A percentile compares a stretch with the other conserved stretches of the same genome.
Evolutionary conservation across 2,888 invertebrate genomes (phyloP).

Genomic region (Tanaodytes sp.): DNA sequence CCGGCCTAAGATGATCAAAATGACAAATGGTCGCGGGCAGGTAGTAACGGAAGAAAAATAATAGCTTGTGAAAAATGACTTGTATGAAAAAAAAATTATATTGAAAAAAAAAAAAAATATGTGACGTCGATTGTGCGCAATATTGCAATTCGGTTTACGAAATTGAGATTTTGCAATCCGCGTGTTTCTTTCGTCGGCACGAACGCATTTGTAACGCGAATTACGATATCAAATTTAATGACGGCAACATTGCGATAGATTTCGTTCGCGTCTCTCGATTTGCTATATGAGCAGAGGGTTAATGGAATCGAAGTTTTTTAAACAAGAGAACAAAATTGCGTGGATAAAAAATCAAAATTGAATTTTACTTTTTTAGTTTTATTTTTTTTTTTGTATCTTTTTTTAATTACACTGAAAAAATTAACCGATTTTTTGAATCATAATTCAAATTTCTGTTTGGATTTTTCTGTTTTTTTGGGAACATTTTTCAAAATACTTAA

Average conservation of each 20-base stretch:
- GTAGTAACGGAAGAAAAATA: slow-evolving; percentile 42
- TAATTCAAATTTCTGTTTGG: too few relatives aligned
- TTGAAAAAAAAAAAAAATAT: neutral
- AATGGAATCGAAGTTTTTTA: too few relatives aligned
- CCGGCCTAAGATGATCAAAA: slow-evolving; percentile 50
- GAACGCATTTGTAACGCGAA: slow-evolving; percentile 29
- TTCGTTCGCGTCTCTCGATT: slow-evolving; percentile 1
- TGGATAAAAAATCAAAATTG: too few relatives aligned
- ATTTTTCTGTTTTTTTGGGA: too few relatives aligned
- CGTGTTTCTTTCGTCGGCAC: slow-evolving; percentile 19
- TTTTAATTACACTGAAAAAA: too few relatives aligned
- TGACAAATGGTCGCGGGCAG: slow-evolving; percentile 47
- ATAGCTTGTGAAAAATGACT: slow-evolving; percentile 50
- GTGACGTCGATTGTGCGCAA: slow-evolving; percentile 26
- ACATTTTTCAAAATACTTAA: too few relatives aligned
- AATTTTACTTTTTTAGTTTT: too few relatives aligned
- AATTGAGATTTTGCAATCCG: slow-evolving; percentile 39
- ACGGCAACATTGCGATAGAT: slow-evolving; percentile 17
- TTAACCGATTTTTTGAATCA: too few relatives aligned
- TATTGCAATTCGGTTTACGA: slow-evolving; percentile 39
- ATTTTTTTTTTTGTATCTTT: too few relatives aligned
- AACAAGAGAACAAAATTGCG: too few relatives aligned
- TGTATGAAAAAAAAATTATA: slow-evolving; percentile 35
- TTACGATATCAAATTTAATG: slow-evolving; percentile 20
- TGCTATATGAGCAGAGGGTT: too few relatives aligned